Evolutionary conservation across 2,888 invertebrate species (phyloP), one percentile per base, ranked within the genome.

Genomic region (Mesochorus sp.): DNA sequence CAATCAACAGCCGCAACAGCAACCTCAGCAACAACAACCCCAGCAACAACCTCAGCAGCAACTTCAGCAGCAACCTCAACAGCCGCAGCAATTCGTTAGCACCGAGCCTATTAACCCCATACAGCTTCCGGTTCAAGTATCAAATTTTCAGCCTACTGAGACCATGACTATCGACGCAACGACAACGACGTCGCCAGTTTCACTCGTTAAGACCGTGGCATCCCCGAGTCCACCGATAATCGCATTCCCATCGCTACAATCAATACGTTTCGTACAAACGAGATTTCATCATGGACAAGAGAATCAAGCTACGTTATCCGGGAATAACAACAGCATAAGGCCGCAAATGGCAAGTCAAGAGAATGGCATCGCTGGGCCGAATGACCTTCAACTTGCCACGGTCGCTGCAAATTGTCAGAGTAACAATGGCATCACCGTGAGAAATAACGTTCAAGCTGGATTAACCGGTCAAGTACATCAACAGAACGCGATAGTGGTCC

Each of bases 231-330:
- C 89, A 1, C 89, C 90, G 5, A 87, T 90, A 28, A 89, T 90
- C 10, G 84, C 89, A 1, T 89, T 91, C 80, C 90, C 91, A 0
- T 90, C 89, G 57, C 67, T 90, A 17, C 91, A 90, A 59, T 89
- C 90, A 0, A 90, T 91, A 55, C 85, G 90, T 67, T 90, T 90
- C 61, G 88, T 90, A 6, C 91, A 90, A 68, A 88, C 89, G 49
- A 87, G 84, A 39, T 90, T 89, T 79, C 88, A 87, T 75, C 79
- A 51, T 47, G 68, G 68, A 10, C 80, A 80, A 37, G 76, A 75
- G 39, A 80, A 72, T 17, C 77, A 74, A 62, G 37, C 77, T 5
- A 66, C 51, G 6, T 44, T 80, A 24, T 21, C 78, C 1, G 53
- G 59, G 26, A 34, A 51, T 51, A 8, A 72, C 76, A 6, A 75